These are phyloP conservation scores for Xestia ashworthii DNA, from an alignment of 2,888 invertebrate genomes.

Conservation along the genomic window DNA sequence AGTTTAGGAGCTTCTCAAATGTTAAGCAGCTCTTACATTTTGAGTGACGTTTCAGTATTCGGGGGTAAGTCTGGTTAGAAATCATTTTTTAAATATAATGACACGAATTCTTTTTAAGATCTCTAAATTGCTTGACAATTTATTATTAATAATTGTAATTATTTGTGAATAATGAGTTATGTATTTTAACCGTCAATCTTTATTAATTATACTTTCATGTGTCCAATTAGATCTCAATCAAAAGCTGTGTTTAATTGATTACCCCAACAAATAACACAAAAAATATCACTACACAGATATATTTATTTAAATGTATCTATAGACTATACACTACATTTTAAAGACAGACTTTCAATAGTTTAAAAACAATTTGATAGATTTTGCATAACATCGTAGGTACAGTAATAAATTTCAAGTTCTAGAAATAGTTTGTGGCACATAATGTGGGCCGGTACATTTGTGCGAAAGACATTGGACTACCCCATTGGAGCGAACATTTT, in stretches of 20 bases:
- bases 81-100: neutral
- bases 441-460: neutral
- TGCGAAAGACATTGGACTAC: neutral
- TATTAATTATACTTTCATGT: slow-evolving; percentile 39
- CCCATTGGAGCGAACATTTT: neutral
- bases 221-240: slow-evolving; percentile 62
- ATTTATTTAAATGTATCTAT: slow-evolving; percentile 20
- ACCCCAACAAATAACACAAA: slow-evolving; percentile 3
- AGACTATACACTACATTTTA: neutral
- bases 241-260: slow-evolving; percentile 47
- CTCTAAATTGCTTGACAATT: neutral
- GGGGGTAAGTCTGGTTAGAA: neutral
- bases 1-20: too few relatives aligned
- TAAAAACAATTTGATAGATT: neutral
- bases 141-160: neutral
- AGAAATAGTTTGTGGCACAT: neutral
- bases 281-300: slow-evolving; percentile 10
- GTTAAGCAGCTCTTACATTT: too few relatives aligned
- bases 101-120: neutral
- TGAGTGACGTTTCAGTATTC: too few relatives aligned
- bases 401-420: neutral
- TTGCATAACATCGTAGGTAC: slow-evolving; percentile 17
- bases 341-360: neutral
- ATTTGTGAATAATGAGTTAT: slow-evolving; percentile 6
- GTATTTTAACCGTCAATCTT: neutral